Base-by-base conservation (phyloP, 2,797 vertebrate species). In the Melanogrammus aeglefinus region DNA sequence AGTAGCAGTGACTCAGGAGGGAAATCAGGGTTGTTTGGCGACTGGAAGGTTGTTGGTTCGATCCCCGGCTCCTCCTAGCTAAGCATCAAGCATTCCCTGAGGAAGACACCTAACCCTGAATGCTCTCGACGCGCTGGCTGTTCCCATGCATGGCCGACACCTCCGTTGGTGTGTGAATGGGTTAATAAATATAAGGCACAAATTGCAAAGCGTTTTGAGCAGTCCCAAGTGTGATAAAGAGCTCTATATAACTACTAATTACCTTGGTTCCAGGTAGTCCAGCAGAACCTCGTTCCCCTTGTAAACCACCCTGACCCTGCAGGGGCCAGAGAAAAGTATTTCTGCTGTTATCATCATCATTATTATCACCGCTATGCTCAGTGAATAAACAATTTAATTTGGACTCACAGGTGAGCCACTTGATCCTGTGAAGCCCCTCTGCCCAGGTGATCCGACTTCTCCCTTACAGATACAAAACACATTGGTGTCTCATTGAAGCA, bases 261-360 rank as follows among this genome's bases (percentile, higher is more conserved):
- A 98, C 98, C 96, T 97, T 98, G 4, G 84, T 75, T 85, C 98
- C 98, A 79, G 83, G 80, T 77, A 79, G 76, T 94, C 98, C 98
- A 84, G 92, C 90, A 76, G 93, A 88, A 81, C 97, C 97, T 85
- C 94, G 90, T 78, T 89, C 88, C 57, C 97, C 95, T 80, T 91
- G 89, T 91, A 92, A 92, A 75, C 98, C 97, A 81, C 92, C 92
- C 77, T 96, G 91, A 76, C 97, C 98, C 97, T 99, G 81, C n/a
- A 79, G 80, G 1, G 41, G 77, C 57, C n/a, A 36, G 78, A 78
- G 16, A 78, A 10, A 77, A 38, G 78, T 13, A 14, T 2, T 77
- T 72, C 76, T 72, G 12, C 24, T 21, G 14, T 24, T 16, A 75
- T 18, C 51, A 9, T 41, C 78, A 63, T 3, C 57, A 16, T 0